Percentiles rank a stretch among this genome's conserved stretches.
These are phyloP conservation scores for Agraylea sexmaculata DNA, from an alignment of 1,140 invertebrate species.

Conservation along the genomic window DNA sequence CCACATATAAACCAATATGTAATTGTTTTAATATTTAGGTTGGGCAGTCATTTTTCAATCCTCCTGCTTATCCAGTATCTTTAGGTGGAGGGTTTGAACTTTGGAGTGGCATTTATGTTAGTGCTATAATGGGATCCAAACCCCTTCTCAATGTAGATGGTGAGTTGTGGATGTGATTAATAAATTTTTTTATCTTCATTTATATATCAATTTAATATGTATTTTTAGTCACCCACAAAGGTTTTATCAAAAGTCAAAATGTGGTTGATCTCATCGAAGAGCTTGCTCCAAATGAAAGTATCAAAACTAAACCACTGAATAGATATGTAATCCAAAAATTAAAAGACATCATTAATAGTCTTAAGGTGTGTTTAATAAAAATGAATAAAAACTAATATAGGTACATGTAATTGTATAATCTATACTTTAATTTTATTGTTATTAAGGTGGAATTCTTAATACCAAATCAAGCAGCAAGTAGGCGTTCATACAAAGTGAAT, in stretches of 20 bases:
- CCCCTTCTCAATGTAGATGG: constrained; percentile 67
- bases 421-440: constrained; percentile 3
- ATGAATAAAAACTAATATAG: background rate
- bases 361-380: constrained; percentile 19
- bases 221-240: constrained; percentile 18
- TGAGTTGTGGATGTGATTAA: constrained; percentile 22
- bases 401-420: background rate
- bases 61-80: constrained; percentile 28
- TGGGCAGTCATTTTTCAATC: constrained; percentile 44
- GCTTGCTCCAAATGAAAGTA: constrained; percentile 6
- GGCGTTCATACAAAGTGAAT: constrained; percentile 37
- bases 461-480: constrained; percentile 25
- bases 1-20: background rate
- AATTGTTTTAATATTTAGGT: constrained; percentile 25
- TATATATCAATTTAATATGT: background rate
- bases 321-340: constrained; percentile 5
- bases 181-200: background rate
- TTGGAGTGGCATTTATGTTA: constrained; percentile 55
- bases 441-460: constrained; percentile 39
- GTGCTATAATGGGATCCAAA: constrained; percentile 57
- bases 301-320: constrained; percentile 4
- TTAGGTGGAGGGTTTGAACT: constrained; percentile 54
- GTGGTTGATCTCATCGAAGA: constrained; percentile 15
- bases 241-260: constrained; percentile 19
- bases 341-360: constrained; percentile 21